phyloP scores from a whole-genome alignment of 1,140 invertebrate genomes.

The Calephelis nemesis region DNA sequence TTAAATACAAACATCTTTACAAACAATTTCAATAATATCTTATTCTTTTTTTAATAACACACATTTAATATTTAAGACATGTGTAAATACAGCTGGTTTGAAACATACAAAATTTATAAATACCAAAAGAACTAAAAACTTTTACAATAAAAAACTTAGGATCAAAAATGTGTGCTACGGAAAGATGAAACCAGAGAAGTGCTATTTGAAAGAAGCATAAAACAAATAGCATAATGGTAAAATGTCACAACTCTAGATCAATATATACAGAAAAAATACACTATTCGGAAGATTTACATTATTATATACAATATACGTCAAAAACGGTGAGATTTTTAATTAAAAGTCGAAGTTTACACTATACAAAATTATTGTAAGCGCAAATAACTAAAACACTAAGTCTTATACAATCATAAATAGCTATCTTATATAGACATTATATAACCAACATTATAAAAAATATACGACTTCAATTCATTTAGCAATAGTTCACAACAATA shows the following conservation, averaged over 20 bases:
- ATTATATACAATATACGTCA: neutral
- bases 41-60: neutral
- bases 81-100: neutral
- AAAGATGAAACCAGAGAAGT: constrained; percentile 2
- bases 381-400: neutral
- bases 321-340: constrained; percentile 2
- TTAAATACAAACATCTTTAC: constrained; percentile 35
- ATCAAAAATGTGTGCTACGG: neutral
- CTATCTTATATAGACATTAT: neutral
- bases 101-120: neutral
- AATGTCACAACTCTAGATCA: neutral
- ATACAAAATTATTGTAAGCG: neutral
- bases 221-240: neutral
- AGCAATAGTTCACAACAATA: no score
- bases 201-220: neutral
- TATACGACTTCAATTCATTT: no score
- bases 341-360: neutral
- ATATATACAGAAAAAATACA: neutral
- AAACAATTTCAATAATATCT: constrained; percentile 28
- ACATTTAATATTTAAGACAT: neutral
- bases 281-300: neutral
- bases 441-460: neutral
- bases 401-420: neutral
- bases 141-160: neutral
- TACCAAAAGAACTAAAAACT: neutral